A percentile compares a stretch with the other conserved stretches of the same genome.
Evolutionary conservation across 1,140 invertebrate species (phyloP).

Genomic region (Delia radicum): DNA sequence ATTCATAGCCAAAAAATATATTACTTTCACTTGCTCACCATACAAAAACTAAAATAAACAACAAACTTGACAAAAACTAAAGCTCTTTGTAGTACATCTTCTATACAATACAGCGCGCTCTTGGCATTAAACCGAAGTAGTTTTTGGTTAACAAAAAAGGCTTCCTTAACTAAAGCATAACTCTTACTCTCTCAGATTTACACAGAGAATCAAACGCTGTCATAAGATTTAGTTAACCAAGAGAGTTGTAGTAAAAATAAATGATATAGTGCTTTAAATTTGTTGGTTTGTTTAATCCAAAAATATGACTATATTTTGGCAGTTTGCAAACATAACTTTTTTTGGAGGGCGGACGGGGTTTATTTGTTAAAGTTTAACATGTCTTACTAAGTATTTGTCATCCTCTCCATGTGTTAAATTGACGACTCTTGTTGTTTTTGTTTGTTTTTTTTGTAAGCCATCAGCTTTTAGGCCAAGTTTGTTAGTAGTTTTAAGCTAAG

Average conservation of each 20-base stretch:
- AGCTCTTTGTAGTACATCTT: too few species aligned
- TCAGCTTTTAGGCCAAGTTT: conserved; percentile 16
- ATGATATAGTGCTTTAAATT: background rate
- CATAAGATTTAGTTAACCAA: background rate
- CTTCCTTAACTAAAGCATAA: background rate
- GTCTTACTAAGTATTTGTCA: conserved; percentile 6
- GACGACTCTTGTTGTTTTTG: conserved; percentile 1
- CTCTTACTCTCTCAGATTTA: background rate
- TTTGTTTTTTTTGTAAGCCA: background rate
- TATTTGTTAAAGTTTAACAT: background rate
- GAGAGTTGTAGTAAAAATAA: background rate
- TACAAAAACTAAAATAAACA: background rate
- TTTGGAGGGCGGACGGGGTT: too few species aligned
- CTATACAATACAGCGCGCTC: background rate
- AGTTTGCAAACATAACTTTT: too few species aligned
- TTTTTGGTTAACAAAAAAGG: background rate
- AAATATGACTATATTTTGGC: too few species aligned
- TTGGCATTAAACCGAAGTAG: background rate
- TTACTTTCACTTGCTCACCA: background rate
- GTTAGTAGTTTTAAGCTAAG: conserved; percentile 12
- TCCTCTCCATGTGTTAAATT: conserved; percentile 7
- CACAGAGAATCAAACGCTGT: background rate
- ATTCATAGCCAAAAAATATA: background rate
- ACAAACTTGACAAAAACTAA: too few species aligned
- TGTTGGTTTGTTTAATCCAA: background rate